These are phyloP conservation scores for Phenganax subtilis DNA, from an alignment of 92 coral and sea anemone species.

Conservation along the genomic window DNA sequence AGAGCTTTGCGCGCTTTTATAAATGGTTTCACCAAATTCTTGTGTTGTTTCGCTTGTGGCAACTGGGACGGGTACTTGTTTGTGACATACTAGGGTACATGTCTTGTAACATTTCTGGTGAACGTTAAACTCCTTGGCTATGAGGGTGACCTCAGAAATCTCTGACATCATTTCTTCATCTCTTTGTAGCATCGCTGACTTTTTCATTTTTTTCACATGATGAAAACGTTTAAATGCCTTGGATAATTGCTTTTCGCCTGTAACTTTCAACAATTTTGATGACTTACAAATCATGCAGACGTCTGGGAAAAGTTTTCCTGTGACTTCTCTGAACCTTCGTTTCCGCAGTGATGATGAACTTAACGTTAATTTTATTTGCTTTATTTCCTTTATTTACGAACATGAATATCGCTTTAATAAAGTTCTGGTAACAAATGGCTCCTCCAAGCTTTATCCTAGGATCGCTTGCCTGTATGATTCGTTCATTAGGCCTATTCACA, in stretches of 20 bases:
- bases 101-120: slow-evolving; percentile 8
- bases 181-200: neutral
- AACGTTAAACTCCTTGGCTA: neutral
- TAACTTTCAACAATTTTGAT: slow-evolving; percentile 3
- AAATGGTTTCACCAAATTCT: neutral
- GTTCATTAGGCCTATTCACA: neutral
- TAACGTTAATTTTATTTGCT: neutral
- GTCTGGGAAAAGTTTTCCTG: neutral
- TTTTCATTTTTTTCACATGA: neutral
- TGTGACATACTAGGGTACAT: neutral
- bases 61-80: neutral
- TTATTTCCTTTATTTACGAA: neutral
- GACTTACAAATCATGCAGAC: slow-evolving; percentile 1
- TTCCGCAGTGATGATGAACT: neutral
- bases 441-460: slow-evolving; percentile 2
- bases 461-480: slow-evolving; percentile 1
- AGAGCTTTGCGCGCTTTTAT: neutral
- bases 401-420: neutral
- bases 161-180: neutral
- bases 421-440: slow-evolving; percentile 2
- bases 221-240: neutral
- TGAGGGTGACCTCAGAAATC: neutral
- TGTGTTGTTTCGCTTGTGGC: neutral
- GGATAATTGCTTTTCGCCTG: neutral
- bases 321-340: neutral